phyloP scores from a whole-genome alignment of 2,113 vertebrate species.

The Pantherophis guttatus region DNA sequence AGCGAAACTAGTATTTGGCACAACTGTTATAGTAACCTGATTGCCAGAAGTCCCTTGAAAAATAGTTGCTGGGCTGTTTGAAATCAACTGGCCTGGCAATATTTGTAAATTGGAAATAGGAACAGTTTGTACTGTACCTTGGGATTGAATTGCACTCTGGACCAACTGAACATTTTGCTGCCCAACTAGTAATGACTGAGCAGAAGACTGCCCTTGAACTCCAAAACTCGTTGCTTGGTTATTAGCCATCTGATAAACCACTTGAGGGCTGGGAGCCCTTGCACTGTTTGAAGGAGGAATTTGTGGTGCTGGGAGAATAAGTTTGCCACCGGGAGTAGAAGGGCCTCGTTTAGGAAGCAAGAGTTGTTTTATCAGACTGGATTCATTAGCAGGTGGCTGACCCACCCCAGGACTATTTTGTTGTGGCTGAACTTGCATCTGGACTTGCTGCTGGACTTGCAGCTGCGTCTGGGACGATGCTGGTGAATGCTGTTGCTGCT shows the following conservation, averaged over 20 bases:
- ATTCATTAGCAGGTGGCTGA: conserved; percentile 88
- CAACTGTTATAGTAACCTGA: conserved; percentile 98
- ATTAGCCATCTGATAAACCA: conserved; percentile 94
- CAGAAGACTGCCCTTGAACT: conserved; percentile 79
- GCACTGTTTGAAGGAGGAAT: conserved; percentile 90
- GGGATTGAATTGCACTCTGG: conserved; percentile 82
- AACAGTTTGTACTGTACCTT: conserved; percentile 86
- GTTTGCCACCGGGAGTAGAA: conserved; percentile 94
- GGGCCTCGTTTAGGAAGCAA: conserved; percentile 98
- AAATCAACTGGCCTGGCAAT: conserved; percentile 91
- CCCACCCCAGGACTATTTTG: conserved; percentile 72
- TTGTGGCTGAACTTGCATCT: conserved; percentile 78
- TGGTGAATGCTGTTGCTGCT: conserved; percentile 75
- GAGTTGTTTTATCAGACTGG: conserved; percentile 98
- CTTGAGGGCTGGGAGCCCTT: conserved; percentile 86
- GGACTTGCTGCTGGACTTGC: conserved; percentile 72
- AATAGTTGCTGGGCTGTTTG: conserved; percentile 88
- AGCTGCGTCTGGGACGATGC: conserved; percentile 75
- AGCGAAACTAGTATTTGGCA: conserved; percentile 95
- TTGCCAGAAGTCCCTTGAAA: conserved; percentile 90
- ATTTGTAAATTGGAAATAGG: conserved; percentile 89
- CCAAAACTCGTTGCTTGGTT: conserved; percentile 80
- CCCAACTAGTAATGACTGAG: conserved; percentile 85
- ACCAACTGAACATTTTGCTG: conserved; percentile 92
- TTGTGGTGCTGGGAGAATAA: conserved; percentile 96